phyloP scores from a whole-genome alignment of 2,113 vertebrate species.

The Steatornis caripensis region DNA sequence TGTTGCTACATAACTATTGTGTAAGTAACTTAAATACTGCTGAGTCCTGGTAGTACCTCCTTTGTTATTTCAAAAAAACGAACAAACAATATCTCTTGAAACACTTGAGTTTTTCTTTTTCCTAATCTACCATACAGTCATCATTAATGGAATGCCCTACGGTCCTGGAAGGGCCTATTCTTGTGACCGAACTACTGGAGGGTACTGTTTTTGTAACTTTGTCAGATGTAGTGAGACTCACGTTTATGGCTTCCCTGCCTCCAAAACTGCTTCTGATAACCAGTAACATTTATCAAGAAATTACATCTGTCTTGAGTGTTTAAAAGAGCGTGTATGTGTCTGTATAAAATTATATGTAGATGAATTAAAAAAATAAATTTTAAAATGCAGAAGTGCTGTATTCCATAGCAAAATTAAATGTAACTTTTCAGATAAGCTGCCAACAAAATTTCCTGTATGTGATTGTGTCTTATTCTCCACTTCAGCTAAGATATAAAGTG shows the following conservation, averaged over 20 bases:
- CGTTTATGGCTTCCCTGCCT: not conserved
- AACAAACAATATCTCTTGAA: not conserved
- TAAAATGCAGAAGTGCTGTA: not conserved
- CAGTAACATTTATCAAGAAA: not conserved
- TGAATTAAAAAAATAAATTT: not conserved
- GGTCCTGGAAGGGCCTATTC: not conserved
- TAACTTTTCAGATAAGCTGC: not conserved
- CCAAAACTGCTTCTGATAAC: not conserved
- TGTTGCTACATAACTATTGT: not conserved
- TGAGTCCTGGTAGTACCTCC: not conserved
- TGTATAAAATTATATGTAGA: not conserved
- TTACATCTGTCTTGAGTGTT: not conserved
- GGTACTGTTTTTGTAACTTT: not conserved
- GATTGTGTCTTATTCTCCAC: not conserved
- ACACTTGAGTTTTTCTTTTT: not conserved
- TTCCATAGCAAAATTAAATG: not conserved
- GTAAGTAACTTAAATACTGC: not conserved
- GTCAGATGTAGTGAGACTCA: not conserved
- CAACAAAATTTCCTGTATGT: not conserved
- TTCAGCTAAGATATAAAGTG: not conserved
- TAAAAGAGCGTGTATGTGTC: not conserved
- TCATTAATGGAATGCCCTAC: no score
- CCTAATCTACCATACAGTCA: not conserved
- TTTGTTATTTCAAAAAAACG: not conserved
- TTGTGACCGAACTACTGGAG: not conserved